Base-by-base conservation (phyloP, 2,113 vertebrate genomes). In the Polyodon spathula region DNA sequence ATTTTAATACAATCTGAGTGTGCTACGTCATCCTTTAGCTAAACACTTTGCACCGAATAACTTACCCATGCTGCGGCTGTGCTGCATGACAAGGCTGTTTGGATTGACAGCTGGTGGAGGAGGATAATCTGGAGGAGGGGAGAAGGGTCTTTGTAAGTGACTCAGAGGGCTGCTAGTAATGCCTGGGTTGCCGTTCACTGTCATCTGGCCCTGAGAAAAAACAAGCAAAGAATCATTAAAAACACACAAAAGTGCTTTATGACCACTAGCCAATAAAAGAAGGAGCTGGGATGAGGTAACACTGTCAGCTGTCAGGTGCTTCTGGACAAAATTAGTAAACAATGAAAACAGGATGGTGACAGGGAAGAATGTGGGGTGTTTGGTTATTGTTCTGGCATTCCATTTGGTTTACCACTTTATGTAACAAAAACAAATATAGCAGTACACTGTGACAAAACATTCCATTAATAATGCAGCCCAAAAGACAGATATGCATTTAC, bases 61-160 rank as follows among this genome's bases (percentile, higher is more conserved):
- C 92, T 87, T 79, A 98, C 96, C 95, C 66, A 93, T 89, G 54
- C 82, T 90, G 56, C 87, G 83, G 72, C 82, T 90, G 56, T 89
- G 91, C 67, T 86, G 93, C 72, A 92, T 84, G 64, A 83, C 72
- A 64, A 79, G 72, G 40, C 85, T 56, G 76, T 85, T 87, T 37
- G 84, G 87, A 78, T 85, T 91, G 69, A 94, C 82, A 0, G 27
- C 2, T 27, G 84, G 65, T 41, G 93, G 87, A 16, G 88, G 89
- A 62, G 90, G 83, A 52, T 27, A 27, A 3, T 86, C 84, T 8
- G 86, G 86, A 43, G 89, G 86, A 40, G 94, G 92, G 66, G 94
- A 95, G 74, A 95, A 88, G 46, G 93, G 87, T 73, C 93, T 90
- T 73, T 90, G 92, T 61, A 89, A 88, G 71, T 85, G 82, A 71